Evolutionary conservation across 2,888 invertebrate species (phyloP).

Genomic region (Harmothoe impar): DNA sequence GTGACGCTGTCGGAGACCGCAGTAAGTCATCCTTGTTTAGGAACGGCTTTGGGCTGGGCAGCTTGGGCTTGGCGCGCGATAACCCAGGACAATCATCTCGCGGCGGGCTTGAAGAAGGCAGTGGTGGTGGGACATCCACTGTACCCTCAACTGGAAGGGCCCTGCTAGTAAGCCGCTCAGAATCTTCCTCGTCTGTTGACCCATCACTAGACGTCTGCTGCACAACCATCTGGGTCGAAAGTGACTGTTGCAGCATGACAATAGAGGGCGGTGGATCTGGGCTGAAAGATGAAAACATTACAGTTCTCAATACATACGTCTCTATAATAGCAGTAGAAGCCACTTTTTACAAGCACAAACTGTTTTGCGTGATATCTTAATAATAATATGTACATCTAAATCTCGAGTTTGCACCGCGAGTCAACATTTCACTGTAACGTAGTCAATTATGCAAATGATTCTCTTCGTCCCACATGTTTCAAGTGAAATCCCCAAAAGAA

Average conservation of each 20-base stretch:
- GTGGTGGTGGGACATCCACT: conserved; percentile 31
- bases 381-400: no score
- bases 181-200: neutral
- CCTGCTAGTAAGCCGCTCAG: neutral
- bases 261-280: conserved; percentile 43
- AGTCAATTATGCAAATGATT: no score
- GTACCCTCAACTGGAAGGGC: neutral
- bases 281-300: neutral
- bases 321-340: no score
- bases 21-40: conserved; percentile 1
- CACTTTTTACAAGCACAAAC: no score
- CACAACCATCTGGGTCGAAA: conserved; percentile 37
- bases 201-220: neutral
- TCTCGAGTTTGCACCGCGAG: no score
- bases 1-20: neutral
- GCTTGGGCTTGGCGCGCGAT: neutral
- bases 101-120: conserved; percentile 46
- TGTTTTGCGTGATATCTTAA: no score
- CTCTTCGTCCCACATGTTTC: no score
- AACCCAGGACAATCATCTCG: neutral
- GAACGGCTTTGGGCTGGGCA: conserved; percentile 1
- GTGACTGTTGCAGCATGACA: conserved; percentile 25
- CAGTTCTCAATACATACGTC: neutral
- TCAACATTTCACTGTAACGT: no score
- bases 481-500: no score